Conservation (phyloP, 2,113 vertebrate species). For the Prochilodus magdalenae region DNA sequence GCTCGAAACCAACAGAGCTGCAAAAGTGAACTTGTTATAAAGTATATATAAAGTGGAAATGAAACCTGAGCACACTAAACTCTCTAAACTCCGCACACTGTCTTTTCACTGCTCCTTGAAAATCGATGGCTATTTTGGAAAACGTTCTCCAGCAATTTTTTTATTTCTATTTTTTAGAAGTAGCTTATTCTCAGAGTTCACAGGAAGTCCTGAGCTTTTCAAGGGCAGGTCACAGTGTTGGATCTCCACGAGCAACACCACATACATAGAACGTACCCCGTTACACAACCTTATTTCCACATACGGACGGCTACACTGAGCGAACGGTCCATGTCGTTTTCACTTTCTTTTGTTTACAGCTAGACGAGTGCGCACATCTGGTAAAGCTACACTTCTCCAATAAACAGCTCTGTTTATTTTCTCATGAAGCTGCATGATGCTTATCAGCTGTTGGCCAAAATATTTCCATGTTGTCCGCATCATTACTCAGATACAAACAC, state of each 20-base stretch:
- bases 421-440: constrained; percentile 26
- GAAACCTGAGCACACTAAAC: too few relatives aligned
- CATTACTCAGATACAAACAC: constrained; percentile 13
- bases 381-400: constrained; percentile 17
- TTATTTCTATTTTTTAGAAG: background rate
- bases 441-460: constrained; percentile 39
- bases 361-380: constrained; percentile 35
- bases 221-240: background rate
- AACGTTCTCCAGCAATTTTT: background rate
- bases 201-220: too few relatives aligned
- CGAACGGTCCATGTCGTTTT: background rate
- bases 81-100: background rate
- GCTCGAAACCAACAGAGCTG: background rate
- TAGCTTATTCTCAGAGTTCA: background rate
- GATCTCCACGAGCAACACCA: background rate
- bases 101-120: background rate
- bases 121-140: background rate
- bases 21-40: background rate
- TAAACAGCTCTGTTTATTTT: constrained; percentile 41
- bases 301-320: background rate
- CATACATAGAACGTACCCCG: background rate
- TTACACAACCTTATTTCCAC: background rate
- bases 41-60: too few relatives aligned
- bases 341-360: constrained; percentile 6
- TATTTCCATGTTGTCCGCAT: background rate